Base-by-base conservation (phyloP, 2,797 vertebrate species). In the Scolopax rusticola region DNA sequence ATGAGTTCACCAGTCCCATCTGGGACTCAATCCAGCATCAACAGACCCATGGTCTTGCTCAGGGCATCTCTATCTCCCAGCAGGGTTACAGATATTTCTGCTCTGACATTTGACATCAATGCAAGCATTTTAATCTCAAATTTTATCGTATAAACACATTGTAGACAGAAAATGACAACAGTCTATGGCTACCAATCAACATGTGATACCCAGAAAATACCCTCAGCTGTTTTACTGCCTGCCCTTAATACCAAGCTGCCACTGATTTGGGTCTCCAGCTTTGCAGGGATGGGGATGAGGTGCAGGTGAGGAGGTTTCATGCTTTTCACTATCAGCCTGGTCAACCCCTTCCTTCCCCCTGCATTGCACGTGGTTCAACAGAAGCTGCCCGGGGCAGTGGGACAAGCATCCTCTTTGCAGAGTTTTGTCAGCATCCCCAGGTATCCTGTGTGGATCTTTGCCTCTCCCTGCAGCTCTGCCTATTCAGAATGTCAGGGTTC, bases 1-100 rank as follows among this genome's bases (percentile, higher is more conserved):
- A 5, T 19, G 51, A 32, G 54, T 25, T 85, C 60, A 36, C 11
- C 60, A 40, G 38, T 28, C 25, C 54, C 0, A 0, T 8, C 18
- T 67, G 56, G 51, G 68, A 36, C 19, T 24, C 59, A 36, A 61
- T 15, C 45, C 82, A 80, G 38, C 57, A 32, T 0, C 1, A 1
- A 36, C 25, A 74, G 64, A 50, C 6, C 20, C 3, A 0, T 13
- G 32, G 28, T 41, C 56, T 77, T 1, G 0, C 41, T 57, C 40
- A 59, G 63, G 36, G 38, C 51, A 80, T 5, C 85, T 57, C 54
- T 27, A 3, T 41, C 40, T 67, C 73, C 65, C 76, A n/a, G 23
- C 20, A 86, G 28, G 23, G 32, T 56, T 73, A 74, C 9, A 2
- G 47, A 2, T 38, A 78, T 27, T 68, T 47, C 79, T 57, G 18